A percentile compares a stretch with the other conserved stretches of the same genome.
Conservation (phyloP, 2,888 invertebrate genomes). For the Eulithis testata region DNA sequence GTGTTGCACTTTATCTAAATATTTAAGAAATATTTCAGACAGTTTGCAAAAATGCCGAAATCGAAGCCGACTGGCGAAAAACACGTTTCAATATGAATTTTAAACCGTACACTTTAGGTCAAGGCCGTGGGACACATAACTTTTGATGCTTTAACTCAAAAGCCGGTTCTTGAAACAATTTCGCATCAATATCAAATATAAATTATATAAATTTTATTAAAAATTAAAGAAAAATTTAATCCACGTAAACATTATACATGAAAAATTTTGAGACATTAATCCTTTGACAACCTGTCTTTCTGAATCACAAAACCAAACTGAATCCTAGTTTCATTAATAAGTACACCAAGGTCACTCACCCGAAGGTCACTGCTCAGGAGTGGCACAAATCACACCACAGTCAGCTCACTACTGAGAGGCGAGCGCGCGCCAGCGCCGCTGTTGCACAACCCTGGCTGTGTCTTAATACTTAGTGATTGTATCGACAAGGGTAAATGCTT, state of each 20-base stretch:
- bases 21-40: not conserved
- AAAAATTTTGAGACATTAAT: not conserved
- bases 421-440: slow-evolving; percentile 49
- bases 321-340: slow-evolving; percentile 42
- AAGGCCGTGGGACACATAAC: not conserved
- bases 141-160: not conserved
- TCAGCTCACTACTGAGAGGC: slow-evolving; percentile 73
- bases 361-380: slow-evolving; percentile 66
- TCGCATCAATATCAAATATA: not conserved
- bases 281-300: not conserved
- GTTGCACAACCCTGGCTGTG: slow-evolving; percentile 77
- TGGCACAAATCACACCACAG: slow-evolving; percentile 68
- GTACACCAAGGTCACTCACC: slow-evolving; percentile 72
- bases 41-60: not conserved
- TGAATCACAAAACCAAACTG: slow-evolving; percentile 13
- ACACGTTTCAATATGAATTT: slow-evolving; percentile 3
- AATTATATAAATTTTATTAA: not conserved
- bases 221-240: not conserved
- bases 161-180: slow-evolving; percentile 1
- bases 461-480: slow-evolving; percentile 74
- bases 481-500: slow-evolving; percentile 57
- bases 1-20: too few relatives aligned
- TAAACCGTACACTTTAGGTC: not conserved
- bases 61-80: not conserved
- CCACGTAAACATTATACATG: too few relatives aligned